A percentile compares a stretch with the other conserved stretches of the same genome.
Evolutionary conservation across 1,140 invertebrate species (phyloP).

Genomic region (Hyles vespertilio): DNA sequence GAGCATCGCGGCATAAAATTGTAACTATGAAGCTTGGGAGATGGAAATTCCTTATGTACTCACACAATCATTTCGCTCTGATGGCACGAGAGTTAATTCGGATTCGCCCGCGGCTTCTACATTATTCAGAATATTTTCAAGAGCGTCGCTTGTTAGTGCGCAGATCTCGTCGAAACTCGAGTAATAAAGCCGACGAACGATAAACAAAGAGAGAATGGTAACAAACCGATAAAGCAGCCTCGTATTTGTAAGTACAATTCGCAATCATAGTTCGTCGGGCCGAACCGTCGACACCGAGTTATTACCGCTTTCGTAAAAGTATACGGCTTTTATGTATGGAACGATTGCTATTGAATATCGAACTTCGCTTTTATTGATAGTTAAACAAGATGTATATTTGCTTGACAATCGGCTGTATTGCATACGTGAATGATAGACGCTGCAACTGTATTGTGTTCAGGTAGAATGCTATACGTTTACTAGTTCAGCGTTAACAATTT

Average conservation of each 20-base stretch:
- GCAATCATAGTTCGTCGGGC: slow-evolving; percentile 41
- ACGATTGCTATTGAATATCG: not conserved
- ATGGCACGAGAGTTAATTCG: slow-evolving; percentile 48
- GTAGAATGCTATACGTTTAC: no score
- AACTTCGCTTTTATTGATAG: no score
- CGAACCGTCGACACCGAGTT: slow-evolving; percentile 36
- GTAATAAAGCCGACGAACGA: slow-evolving; percentile 33
- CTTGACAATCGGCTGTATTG: no score
- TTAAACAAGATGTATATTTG: no score
- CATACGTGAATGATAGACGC: no score
- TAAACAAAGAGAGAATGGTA: slow-evolving; percentile 39
- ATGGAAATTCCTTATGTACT: slow-evolving; percentile 29
- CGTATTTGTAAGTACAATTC: slow-evolving; percentile 50
- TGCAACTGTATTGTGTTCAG: no score
- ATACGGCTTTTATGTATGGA: not conserved
- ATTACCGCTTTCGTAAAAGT: slow-evolving; percentile 39
- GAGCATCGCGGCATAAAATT: not conserved
- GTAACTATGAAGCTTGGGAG: slow-evolving; percentile 6
- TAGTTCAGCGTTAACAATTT: no score
- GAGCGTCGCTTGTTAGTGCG: slow-evolving; percentile 41
- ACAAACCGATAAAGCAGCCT: slow-evolving; percentile 39
- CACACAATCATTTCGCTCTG: slow-evolving; percentile 42
- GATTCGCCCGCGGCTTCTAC: slow-evolving; percentile 28
- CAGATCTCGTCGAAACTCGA: slow-evolving; percentile 30
- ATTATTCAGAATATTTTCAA: slow-evolving; percentile 45